Base-by-base conservation (phyloP, 2,113 vertebrate genomes). In the Zosterops lateralis region DNA sequence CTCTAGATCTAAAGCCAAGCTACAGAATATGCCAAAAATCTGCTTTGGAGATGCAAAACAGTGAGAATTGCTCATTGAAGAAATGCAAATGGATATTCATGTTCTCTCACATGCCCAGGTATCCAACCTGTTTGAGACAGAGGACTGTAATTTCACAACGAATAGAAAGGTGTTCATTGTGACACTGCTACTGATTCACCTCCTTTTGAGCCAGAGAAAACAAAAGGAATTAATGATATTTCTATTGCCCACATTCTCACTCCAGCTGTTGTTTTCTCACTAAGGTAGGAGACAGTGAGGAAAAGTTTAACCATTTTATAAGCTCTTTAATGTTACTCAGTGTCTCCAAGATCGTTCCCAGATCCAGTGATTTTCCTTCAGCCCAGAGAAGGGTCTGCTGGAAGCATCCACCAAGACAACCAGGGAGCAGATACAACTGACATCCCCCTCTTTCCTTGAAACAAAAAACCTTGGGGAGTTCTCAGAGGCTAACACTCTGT, bases 11-110 rank as follows among this genome's bases (percentile, higher is more conserved):
- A 62, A 73, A 68, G 57, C 61, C 84, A 93, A 89, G 38, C 76
- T 84, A 44, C 36, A 56, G 66, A 73, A 93, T 72, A 65, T 5
- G 73, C 72, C 89, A 82, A 75, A 75, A 75, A 65, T 54, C 70
- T 70, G 50, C 66, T 81, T 88, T 79, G 56, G 42, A 90, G 66
- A 80, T 90, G 76, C 72, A 92, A 93, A 96, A 24, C 8, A 80
- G 54, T 15, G 36, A 87, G 64, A 80, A 86, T 34, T 80, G 66
- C 91, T 87, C 84, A 42, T 8, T 80, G 81, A 92, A 74, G 65
- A 94, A 61, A 84, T 88, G 79, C 48, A 94, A 95, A 90, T 42
- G 18, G 9, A 38, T 29, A 64, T 53, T 83, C 50, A 45, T 17
- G 38, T 62, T 81, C 48, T 51, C 60, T 92, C 47, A 47, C 38